phyloP scores from a whole-genome alignment of 2,797 vertebrate genomes.

The Lacerta bilineata region DNA sequence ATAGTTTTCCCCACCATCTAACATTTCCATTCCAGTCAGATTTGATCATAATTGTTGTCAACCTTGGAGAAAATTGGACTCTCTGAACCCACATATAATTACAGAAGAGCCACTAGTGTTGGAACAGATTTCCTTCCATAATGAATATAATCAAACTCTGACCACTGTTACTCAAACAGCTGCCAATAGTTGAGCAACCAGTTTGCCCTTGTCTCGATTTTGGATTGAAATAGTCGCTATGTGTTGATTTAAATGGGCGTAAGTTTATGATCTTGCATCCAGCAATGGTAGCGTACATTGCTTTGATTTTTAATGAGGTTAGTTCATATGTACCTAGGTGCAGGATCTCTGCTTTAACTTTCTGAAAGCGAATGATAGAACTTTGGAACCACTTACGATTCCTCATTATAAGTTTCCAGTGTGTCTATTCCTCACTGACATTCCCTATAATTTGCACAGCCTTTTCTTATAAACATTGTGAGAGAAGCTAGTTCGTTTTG shows the following conservation, averaged over 20 bases:
- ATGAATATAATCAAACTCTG: constrained; percentile 29
- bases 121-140: constrained; percentile 28
- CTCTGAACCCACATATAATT: constrained; percentile 26
- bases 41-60: constrained; percentile 44
- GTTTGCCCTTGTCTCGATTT: constrained; percentile 15
- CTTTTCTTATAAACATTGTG: neutral
- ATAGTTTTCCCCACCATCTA: neutral
- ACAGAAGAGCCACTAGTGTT: constrained; percentile 15
- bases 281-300: neutral
- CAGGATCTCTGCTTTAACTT: neutral
- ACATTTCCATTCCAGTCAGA: constrained; percentile 28
- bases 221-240: neutral
- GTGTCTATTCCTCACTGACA: neutral
- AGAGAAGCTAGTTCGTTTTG: neutral
- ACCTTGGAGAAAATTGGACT: constrained; percentile 39
- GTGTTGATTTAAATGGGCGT: neutral
- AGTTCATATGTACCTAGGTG: neutral
- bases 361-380: neutral
- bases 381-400: neutral
- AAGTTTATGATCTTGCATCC: neutral
- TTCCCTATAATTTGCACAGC: neutral
- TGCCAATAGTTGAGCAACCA: neutral
- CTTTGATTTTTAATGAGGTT: constrained; percentile 8
- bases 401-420: constrained; percentile 5
- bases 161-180: constrained; percentile 4